phyloP scores from a whole-genome alignment of 2,888 invertebrate species.

The Dynastes hyllus region DNA sequence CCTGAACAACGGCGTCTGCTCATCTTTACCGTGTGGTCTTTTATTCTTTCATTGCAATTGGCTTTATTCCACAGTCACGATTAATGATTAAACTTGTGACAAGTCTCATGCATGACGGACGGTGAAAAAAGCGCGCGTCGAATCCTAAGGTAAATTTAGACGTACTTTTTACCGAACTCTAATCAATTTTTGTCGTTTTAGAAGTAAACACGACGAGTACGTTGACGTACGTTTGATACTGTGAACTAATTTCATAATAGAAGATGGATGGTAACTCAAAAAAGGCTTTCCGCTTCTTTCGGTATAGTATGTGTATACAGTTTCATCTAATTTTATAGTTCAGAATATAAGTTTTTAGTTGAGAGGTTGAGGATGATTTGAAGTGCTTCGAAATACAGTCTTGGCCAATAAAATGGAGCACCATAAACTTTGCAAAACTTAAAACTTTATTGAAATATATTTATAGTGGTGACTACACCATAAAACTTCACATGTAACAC shows the following conservation, averaged over 20 bases:
- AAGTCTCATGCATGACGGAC: conserved; percentile 38
- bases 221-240: conserved; percentile 23
- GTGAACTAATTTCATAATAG: conserved; percentile 43
- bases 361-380: not conserved
- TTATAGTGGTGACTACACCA: no score
- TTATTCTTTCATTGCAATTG: conserved; percentile 18
- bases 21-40: conserved; percentile 7
- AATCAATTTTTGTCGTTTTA: conserved; percentile 46
- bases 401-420: not conserved
- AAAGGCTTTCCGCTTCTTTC: conserved; percentile 25
- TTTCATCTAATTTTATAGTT: conserved; percentile 19
- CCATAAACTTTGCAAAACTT: no score
- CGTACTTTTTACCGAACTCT: conserved; percentile 43
- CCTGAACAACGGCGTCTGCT: not conserved
- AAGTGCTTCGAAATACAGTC: not conserved
- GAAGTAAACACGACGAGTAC: conserved; percentile 19
- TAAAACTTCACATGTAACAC: no score
- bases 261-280: conserved; percentile 21
- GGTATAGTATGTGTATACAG: conserved; percentile 4
- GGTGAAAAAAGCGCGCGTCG: conserved; percentile 46
- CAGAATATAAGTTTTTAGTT: not conserved
- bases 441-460: no score
- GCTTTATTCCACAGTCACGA: conserved; percentile 40
- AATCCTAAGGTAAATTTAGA: conserved; percentile 50
- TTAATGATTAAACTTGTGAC: conserved; percentile 44